Evolutionary conservation across 2,113 vertebrate genomes (phyloP).

Genomic region (Pipa parva): DNA sequence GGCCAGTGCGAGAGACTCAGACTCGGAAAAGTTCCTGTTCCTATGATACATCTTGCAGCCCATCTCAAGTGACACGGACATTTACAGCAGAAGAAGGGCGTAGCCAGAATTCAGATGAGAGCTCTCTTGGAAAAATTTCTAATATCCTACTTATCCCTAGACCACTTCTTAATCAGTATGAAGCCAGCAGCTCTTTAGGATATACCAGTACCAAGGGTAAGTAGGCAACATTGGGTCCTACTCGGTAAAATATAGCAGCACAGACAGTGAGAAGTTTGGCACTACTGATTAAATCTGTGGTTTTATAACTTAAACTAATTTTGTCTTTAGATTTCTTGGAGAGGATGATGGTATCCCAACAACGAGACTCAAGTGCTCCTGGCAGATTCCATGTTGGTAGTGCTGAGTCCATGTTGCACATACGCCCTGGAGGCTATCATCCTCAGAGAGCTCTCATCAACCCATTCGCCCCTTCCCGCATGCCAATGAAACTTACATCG

Average conservation of each 20-base stretch:
- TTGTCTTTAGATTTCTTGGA: conserved; percentile 72
- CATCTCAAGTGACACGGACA: conserved; percentile 63
- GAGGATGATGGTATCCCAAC: conserved; percentile 81
- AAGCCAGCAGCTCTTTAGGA: conserved; percentile 96
- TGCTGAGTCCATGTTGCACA: conserved; percentile 85
- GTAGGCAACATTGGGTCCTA: neutral
- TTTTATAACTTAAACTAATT: neutral
- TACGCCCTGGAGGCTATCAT: conserved; percentile 79
- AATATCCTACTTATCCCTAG: conserved; percentile 90
- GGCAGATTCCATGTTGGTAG: conserved; percentile 94
- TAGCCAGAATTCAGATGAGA: conserved; percentile 91
- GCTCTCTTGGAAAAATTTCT: conserved; percentile 82
- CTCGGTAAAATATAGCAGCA: neutral
- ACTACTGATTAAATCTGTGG: neutral
- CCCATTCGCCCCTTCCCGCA: conserved; percentile 92
- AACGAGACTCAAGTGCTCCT: conserved; percentile 86
- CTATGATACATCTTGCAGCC: conserved; percentile 71
- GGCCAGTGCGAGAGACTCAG: conserved; percentile 69
- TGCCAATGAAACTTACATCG: conserved; percentile 97
- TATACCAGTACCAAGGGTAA: conserved; percentile 93
- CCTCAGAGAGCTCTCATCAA: conserved; percentile 94
- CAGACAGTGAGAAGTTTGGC: neutral
- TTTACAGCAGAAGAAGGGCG: conserved; percentile 78
- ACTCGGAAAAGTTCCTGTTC: conserved; percentile 86
- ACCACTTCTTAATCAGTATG: conserved; percentile 78